Conservation (phyloP, 2,113 vertebrate genomes). For the Chloebia gouldiae region DNA sequence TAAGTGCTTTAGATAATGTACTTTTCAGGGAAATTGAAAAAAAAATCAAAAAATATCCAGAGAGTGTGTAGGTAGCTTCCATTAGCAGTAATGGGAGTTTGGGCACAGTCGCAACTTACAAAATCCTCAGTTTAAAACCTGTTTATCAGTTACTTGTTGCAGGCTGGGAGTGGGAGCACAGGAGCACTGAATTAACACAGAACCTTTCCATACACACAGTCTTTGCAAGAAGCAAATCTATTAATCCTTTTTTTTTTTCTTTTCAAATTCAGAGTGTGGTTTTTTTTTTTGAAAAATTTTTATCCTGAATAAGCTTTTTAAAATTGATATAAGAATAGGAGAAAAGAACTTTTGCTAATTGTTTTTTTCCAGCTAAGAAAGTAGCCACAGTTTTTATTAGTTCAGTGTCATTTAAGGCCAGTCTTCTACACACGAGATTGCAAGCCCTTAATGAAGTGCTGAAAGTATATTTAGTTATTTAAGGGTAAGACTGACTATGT, state of each 20-base stretch:
- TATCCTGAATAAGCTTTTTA: neutral
- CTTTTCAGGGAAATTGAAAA: constrained; percentile 1
- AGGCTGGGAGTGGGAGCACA: neutral
- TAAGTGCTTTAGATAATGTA: constrained; percentile 50
- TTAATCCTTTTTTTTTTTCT: neutral
- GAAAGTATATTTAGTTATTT: neutral
- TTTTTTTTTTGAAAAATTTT: neutral
- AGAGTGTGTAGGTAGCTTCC: constrained; percentile 28
- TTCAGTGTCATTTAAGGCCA: neutral
- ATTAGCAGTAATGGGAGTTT: constrained; percentile 59
- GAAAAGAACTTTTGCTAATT: neutral
- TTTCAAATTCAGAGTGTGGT: neutral
- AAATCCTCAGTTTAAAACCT: constrained; percentile 34
- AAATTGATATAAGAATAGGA: neutral
- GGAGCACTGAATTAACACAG: neutral
- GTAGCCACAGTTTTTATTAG: neutral
- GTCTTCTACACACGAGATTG: neutral
- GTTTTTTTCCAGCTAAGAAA: neutral
- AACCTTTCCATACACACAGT: neutral
- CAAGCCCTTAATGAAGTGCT: neutral
- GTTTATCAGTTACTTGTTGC: constrained; percentile 38
- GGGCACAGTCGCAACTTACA: neutral
- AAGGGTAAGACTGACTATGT: neutral
- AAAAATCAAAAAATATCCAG: neutral
- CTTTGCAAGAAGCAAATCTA: neutral